These are phyloP conservation scores for Sphaerodactylus townsendi DNA, from an alignment of 2,113 vertebrate species.

Conservation along the genomic window DNA sequence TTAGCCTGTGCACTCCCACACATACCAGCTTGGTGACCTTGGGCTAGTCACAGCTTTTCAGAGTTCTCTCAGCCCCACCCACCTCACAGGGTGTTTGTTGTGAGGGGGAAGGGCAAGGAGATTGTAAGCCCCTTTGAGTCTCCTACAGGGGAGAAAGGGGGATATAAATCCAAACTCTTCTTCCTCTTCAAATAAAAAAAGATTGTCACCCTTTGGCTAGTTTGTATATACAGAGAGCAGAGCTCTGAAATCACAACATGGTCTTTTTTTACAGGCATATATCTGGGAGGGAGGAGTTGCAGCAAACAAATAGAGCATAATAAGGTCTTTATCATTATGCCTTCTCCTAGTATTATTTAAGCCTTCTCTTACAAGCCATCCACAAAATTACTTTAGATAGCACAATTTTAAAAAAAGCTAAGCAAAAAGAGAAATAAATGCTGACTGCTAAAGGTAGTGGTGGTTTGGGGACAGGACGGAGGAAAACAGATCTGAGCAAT, in stretches of 20 bases:
- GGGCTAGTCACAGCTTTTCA: too few relatives aligned
- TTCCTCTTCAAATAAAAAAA: too few relatives aligned
- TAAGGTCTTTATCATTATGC: conserved; percentile 42
- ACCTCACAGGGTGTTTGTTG: too few relatives aligned
- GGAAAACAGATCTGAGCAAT: conserved; percentile 24
- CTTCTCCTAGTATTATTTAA: conserved; percentile 41
- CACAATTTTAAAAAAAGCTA: conserved; percentile 33
- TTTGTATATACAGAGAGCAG: conserved; percentile 48
- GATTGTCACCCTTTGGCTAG: too few relatives aligned
- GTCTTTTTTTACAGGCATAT: conserved; percentile 42
- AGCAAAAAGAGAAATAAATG: conserved; percentile 27
- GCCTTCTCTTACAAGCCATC: conserved; percentile 38
- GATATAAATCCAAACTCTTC: too few relatives aligned
- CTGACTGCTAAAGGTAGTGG: conserved; percentile 29
- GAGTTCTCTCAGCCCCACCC: too few relatives aligned
- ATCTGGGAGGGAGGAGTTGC: conserved; percentile 53
- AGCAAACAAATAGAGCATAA: conserved; percentile 42
- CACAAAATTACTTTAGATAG: conserved; percentile 45
- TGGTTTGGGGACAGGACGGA: neutral
- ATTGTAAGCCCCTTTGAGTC: too few relatives aligned
- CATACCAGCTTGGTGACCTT: too few relatives aligned
- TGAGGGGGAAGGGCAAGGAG: too few relatives aligned
- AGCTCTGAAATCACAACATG: conserved; percentile 42
- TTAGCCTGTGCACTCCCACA: too few relatives aligned
- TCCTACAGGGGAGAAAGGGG: too few relatives aligned